Percentiles rank a stretch among this genome's conserved stretches.
phyloP scores from a whole-genome alignment of 2,113 vertebrate genomes.

The Plotosus lineatus region DNA sequence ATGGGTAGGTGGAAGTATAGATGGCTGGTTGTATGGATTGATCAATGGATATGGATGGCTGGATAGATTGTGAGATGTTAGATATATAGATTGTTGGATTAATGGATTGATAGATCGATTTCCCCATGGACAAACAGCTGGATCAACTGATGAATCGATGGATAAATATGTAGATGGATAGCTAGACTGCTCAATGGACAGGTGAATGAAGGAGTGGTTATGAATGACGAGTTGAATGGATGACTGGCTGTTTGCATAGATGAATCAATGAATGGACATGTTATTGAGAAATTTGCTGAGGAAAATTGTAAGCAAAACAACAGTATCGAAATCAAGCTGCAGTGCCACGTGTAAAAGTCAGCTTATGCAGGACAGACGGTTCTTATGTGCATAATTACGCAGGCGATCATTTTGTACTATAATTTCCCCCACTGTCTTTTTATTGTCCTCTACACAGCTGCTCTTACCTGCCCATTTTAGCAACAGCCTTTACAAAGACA shows the following conservation, averaged over 20 bases:
- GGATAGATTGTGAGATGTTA: no score
- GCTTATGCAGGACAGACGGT: not conserved
- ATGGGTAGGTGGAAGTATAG: not conserved
- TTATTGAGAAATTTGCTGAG: not conserved
- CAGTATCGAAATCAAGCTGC: not conserved
- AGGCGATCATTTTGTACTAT: not conserved
- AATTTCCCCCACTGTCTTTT: not conserved
- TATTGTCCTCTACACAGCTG: slow-evolving; percentile 9
- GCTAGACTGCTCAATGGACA: not conserved
- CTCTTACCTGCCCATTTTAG: not conserved
- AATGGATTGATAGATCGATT: not conserved
- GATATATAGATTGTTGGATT: no score
- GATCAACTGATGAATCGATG: not conserved
- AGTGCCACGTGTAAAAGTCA: not conserved
- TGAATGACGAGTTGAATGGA: no score
- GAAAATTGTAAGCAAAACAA: not conserved
- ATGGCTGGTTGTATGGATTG: no score
- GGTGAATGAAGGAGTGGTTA: no score
- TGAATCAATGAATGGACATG: no score
- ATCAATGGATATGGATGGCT: no score
- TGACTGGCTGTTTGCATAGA: no score
- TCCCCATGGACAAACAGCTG: no score
- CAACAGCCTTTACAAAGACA: not conserved
- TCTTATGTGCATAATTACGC: not conserved
- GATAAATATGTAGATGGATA: no score